These are phyloP conservation scores for Nephrotoma flavescens DNA, from an alignment of 2,888 invertebrate species.

Conservation along the genomic window DNA sequence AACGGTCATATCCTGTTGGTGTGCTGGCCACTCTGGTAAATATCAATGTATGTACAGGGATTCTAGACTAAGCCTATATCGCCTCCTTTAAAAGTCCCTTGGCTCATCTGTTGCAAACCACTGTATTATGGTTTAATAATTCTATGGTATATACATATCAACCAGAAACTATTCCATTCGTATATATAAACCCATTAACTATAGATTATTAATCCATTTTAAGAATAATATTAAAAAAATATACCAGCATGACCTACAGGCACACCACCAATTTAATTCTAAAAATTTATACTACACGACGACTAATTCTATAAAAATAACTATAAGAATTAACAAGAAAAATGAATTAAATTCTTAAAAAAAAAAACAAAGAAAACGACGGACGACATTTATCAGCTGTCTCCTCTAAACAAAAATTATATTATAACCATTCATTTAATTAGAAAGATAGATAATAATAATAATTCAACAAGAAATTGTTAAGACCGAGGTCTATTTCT, in stretches of 20 bases:
- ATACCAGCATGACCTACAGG: background rate
- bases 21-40: too few species aligned
- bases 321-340: background rate
- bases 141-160: background rate
- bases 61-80: too few species aligned
- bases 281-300: background rate
- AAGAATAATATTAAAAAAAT: background rate
- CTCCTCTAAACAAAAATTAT: background rate
- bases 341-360: background rate
- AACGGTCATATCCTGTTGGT: too few species aligned
- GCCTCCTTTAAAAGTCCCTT: too few species aligned
- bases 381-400: background rate
- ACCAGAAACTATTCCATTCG: background rate
- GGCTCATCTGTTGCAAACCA: too few species aligned
- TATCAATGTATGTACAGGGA: too few species aligned
- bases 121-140: too few species aligned
- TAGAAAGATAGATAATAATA: background rate
- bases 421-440: background rate
- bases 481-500: background rate
- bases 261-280: background rate
- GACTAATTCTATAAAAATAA: background rate
- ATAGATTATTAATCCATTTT: background rate
- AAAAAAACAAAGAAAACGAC: background rate
- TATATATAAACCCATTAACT: background rate
- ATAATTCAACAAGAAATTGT: background rate